Base-by-base conservation (phyloP, 2,113 vertebrate species). In the Calidris pugnax region DNA sequence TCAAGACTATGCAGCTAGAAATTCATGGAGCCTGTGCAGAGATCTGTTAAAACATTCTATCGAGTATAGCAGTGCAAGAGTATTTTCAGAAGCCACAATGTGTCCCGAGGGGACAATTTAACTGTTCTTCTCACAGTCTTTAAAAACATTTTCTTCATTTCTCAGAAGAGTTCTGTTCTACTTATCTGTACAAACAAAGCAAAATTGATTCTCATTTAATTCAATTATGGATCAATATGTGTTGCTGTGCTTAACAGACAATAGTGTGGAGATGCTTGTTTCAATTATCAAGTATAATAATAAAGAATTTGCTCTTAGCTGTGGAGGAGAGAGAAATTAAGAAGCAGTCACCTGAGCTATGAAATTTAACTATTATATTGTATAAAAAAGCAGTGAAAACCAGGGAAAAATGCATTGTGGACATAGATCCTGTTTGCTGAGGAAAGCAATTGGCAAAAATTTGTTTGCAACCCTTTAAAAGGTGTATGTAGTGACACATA, bases 201-300 rank as follows among this genome's bases (percentile, higher is more conserved):
- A 66, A 83, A 89, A 75, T 26, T 75, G 53, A 35, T 3, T 12
- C 27, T 90, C 51, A 64, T 84, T 96, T 90, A 92, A 75, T 86
- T 95, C 73, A 85, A 73, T 95, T 91, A 94, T 47, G 28, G 64
- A 74, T 88, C 72, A 83, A 69, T 95, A 51, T n/a, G 37, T 56
- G 33, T 39, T 55, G 32, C 19, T 66, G 19, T 89, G 69, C 53
- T 90, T 94, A 89, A 77, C 12, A 82, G 69, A 57, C 27, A 73
- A 26, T 9, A 63, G 37, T 5, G 10, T 57, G 53, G 55, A 90
- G 68, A 63, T 87, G 17, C 39, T n/a, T 53, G 28, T 84, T 89
- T 89, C 82, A 91, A 12, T 88, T 83, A 80, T 76, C 78, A 95
- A 62, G 68, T 41, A 2, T 87, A 72, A 60, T 75, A 76, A 87